Conservation (phyloP, 1,140 invertebrate genomes). For the Diachasmimorpha longicaudata region DNA sequence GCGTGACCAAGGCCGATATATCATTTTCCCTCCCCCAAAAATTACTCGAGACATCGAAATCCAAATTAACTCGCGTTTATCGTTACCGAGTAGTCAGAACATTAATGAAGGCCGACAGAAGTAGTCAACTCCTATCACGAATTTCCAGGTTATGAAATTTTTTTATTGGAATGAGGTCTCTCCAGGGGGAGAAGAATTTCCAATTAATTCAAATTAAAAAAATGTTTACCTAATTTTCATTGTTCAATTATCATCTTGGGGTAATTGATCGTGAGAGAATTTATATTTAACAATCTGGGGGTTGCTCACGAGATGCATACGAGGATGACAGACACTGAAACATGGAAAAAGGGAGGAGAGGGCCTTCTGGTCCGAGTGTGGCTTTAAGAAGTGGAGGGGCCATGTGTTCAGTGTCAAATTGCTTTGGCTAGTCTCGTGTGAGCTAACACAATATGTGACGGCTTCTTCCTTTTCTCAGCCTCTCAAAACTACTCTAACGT, state of each 20-base stretch:
- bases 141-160: too few species aligned
- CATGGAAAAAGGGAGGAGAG: constrained; percentile 21
- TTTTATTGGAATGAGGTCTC: too few species aligned
- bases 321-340: too few species aligned
- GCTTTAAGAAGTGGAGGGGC: constrained; percentile 31
- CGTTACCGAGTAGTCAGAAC: not conserved
- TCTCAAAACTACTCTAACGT: not conserved
- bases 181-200: too few species aligned
- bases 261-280: too few species aligned
- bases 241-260: too few species aligned
- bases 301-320: too few species aligned
- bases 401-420: constrained; percentile 39
- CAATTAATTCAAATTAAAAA: too few species aligned
- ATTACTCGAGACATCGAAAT: not conserved
- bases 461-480: constrained; percentile 15
- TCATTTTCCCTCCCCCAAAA: not conserved
- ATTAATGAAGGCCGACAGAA: too few species aligned
- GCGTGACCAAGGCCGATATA: constrained; percentile 28
- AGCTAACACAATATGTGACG: constrained; percentile 1
- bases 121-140: too few species aligned
- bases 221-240: too few species aligned
- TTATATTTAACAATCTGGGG: too few species aligned
- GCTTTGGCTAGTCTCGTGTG: constrained; percentile 19
- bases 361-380: constrained; percentile 29
- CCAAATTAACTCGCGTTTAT: not conserved